Conservation (phyloP, 92 coral and sea anemone species). For the Muricea muricata region DNA sequence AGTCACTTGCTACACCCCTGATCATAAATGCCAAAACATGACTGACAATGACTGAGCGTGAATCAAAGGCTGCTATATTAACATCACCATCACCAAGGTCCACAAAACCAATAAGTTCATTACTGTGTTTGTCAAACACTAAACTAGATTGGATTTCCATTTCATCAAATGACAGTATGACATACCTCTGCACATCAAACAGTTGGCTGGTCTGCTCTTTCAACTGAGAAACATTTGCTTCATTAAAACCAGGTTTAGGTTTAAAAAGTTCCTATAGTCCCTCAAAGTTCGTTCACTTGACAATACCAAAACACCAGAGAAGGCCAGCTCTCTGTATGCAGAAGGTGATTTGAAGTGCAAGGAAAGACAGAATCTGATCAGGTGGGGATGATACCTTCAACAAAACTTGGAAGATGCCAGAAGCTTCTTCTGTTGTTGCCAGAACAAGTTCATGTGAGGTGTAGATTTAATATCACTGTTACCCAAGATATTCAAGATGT, state of each 20-base stretch:
- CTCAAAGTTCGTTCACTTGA: conserved; percentile 51
- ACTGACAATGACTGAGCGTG: not conserved
- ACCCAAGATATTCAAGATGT: conserved; percentile 49
- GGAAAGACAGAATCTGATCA: conserved; percentile 7
- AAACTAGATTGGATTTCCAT: conserved; percentile 46
- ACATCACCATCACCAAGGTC: conserved; percentile 43
- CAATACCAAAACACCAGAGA: conserved; percentile 48
- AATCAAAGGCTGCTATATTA: too few species aligned
- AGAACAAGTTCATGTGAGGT: conserved; percentile 53
- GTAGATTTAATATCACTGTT: conserved; percentile 29
- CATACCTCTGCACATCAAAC: conserved; percentile 39
- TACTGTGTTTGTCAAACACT: conserved; percentile 15
- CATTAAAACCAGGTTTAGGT: conserved; percentile 52
- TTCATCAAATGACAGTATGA: conserved; percentile 34
- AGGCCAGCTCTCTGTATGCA: conserved; percentile 48
- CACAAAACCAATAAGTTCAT: conserved; percentile 28
- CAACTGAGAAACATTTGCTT: conserved; percentile 5
- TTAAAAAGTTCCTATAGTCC: conserved; percentile 56
- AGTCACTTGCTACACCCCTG: conserved; percentile 43
- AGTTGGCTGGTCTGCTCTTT: not conserved
- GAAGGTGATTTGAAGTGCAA: conserved; percentile 32
- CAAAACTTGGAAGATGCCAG: too few species aligned
- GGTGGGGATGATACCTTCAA: not conserved
- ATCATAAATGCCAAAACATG: conserved; percentile 40
- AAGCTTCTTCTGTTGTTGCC: conserved; percentile 43